A percentile compares a stretch with the other conserved stretches of the same genome.
These are phyloP conservation scores for Cygnus atratus DNA, from an alignment of 2,113 vertebrate species.

Conservation along the genomic window DNA sequence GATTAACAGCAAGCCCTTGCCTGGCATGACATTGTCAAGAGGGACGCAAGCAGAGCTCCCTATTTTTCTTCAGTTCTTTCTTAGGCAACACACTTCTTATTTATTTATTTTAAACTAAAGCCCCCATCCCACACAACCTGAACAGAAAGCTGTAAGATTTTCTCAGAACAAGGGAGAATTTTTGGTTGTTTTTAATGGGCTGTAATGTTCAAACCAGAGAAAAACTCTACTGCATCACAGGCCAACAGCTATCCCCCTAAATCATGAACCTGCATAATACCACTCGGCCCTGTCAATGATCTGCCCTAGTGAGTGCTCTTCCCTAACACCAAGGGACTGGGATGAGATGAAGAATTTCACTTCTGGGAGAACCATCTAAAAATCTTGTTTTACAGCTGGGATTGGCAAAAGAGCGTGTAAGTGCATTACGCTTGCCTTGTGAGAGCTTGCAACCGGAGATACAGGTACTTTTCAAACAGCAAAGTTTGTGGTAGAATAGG, in stretches of 20 bases:
- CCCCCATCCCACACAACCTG: accelerated
- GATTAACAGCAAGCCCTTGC: background rate
- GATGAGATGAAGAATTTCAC: no score
- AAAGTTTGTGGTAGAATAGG: no score
- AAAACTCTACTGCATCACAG: no score
- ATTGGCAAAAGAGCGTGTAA: background rate
- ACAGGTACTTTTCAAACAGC: no score
- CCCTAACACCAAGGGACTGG: background rate
- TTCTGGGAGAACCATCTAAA: background rate
- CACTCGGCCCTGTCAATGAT: accelerated
- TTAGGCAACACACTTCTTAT: background rate
- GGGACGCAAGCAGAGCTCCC: background rate
- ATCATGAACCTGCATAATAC: accelerated
- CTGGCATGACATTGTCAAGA: accelerated
- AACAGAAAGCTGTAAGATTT: background rate
- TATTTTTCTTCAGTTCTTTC: accelerated
- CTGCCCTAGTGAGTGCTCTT: background rate
- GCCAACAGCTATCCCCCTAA: background rate
- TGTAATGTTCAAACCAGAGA: background rate
- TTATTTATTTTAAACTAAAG: background rate
- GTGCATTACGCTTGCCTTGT: accelerated
- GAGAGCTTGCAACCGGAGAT: background rate
- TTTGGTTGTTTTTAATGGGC: background rate
- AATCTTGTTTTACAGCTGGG: background rate
- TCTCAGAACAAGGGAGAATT: background rate